Base-by-base conservation (phyloP, 2,888 invertebrate species). In the Hybos culiciformis region DNA sequence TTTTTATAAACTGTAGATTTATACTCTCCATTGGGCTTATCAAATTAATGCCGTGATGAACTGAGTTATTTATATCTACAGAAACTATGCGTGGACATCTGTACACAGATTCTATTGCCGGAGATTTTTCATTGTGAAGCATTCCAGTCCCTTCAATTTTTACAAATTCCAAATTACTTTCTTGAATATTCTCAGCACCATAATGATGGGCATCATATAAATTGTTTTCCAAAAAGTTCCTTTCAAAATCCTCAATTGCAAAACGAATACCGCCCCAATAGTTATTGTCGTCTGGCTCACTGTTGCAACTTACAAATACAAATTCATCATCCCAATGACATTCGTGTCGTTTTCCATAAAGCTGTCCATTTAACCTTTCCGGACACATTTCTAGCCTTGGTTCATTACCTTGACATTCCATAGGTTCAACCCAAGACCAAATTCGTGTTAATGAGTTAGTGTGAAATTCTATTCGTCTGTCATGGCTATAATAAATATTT, bases 181-280 rank as follows among this genome's bases (percentile, higher is more conserved):
- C 79, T 53, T 88, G 87, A 0, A 86, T 85, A 38, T 80, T 75
- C 7, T 80, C 75, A 54, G 88, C 85, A 55, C 88, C 88, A n/a
- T n/a, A n/a, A 44, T 86, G 77, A 42, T 86, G 73, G 54, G 84
- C 78, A 52, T 84, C 82, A 57, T 84, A 87, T 3, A 83, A 66
- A 49, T 83, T 79, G n/a, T n/a, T n/a, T n/a, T n/a, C n/a, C n/a
- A n/a, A n/a, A n/a, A n/a, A n/a, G n/a, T n/a, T n/a, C 61, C 87
- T 84, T 61, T 96, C 93, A 60, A 91, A 92, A 60, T 88, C 83
- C 4, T 85, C 77, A 59, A 86, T 80, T 1, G 92, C 82, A 60
- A 96, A 93, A 47, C 96, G 73, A 48, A 98, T 80, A 26, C 97
- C 97, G 33, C 97, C 98, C 98, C 98, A 99, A 58, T 91, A 90